These are phyloP conservation scores for Fopius arisanus DNA, from an alignment of 1,140 invertebrate species.

Conservation along the genomic window DNA sequence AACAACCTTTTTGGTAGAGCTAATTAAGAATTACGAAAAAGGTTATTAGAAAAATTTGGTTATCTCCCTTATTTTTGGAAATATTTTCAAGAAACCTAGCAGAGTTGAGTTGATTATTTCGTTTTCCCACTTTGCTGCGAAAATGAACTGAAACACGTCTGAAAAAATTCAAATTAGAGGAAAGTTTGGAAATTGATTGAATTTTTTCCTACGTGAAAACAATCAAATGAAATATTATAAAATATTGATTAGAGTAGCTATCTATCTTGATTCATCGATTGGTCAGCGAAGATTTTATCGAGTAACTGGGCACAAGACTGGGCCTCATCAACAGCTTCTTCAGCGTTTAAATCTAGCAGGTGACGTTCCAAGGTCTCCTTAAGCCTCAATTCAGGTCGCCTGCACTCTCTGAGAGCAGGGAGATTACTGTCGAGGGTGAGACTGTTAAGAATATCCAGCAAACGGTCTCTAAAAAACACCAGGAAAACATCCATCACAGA, in stretches of 20 bases:
- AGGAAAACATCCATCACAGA: slow-evolving; percentile 29
- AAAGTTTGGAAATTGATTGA: too few relatives aligned
- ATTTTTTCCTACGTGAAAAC: too few relatives aligned
- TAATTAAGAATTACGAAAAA: too few relatives aligned
- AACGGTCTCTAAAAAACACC: slow-evolving; percentile 64
- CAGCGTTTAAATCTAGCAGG: slow-evolving; percentile 49
- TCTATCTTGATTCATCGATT: slow-evolving; percentile 50
- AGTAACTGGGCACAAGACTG: slow-evolving; percentile 50
- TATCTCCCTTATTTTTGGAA: too few relatives aligned
- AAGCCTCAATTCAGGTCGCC: slow-evolving; percentile 63
- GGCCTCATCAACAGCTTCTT: slow-evolving; percentile 52
- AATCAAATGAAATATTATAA: not conserved
- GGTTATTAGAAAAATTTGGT: too few relatives aligned
- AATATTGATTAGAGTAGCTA: slow-evolving; percentile 30
- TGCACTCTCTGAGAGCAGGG: slow-evolving; percentile 63
- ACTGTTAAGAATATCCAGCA: slow-evolving; percentile 64
- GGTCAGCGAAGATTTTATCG: slow-evolving; percentile 53
- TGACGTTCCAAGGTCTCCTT: slow-evolving; percentile 56
- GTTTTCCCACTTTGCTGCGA: too few relatives aligned
- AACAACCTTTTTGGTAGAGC: too few relatives aligned
- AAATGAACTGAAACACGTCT: too few relatives aligned
- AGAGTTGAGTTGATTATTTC: too few relatives aligned
- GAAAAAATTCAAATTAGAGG: too few relatives aligned
- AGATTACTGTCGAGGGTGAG: slow-evolving; percentile 62
- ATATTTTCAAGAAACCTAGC: too few relatives aligned